Conservation (phyloP, 2,797 vertebrate genomes). For the Micrastur ruficollis region DNA sequence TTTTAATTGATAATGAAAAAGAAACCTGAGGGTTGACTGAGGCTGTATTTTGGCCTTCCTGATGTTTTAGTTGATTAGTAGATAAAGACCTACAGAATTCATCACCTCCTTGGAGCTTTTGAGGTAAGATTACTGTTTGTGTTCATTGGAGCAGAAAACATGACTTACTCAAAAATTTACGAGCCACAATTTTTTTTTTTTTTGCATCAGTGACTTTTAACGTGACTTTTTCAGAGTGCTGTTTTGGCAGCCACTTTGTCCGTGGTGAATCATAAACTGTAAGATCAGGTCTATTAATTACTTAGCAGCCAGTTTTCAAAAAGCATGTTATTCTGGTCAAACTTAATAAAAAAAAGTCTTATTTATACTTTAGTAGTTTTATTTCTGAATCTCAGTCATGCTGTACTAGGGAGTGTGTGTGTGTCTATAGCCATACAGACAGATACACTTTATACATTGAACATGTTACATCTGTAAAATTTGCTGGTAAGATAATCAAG, state of each 20-base stretch:
- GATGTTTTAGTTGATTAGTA: neutral
- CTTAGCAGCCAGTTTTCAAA: neutral
- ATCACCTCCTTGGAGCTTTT: neutral
- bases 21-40: neutral
- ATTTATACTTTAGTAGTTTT: neutral
- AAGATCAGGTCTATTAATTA: neutral
- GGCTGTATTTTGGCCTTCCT: neutral
- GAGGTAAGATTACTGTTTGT: neutral
- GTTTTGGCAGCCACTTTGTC: neutral
- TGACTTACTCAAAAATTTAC: neutral
- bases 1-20: neutral
- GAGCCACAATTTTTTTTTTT: neutral
- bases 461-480: neutral
- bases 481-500: neutral
- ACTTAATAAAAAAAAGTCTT: neutral
- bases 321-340: neutral
- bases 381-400: neutral
- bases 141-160: neutral
- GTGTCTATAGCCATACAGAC: neutral
- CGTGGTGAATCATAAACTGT: neutral
- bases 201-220: neutral
- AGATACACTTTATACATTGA: neutral
- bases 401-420: neutral
- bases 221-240: neutral
- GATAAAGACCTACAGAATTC: neutral